A percentile compares a stretch with the other conserved stretches of the same genome.
Conservation (phyloP, 2,797 vertebrate genomes). For the Oreortyx pictus region DNA sequence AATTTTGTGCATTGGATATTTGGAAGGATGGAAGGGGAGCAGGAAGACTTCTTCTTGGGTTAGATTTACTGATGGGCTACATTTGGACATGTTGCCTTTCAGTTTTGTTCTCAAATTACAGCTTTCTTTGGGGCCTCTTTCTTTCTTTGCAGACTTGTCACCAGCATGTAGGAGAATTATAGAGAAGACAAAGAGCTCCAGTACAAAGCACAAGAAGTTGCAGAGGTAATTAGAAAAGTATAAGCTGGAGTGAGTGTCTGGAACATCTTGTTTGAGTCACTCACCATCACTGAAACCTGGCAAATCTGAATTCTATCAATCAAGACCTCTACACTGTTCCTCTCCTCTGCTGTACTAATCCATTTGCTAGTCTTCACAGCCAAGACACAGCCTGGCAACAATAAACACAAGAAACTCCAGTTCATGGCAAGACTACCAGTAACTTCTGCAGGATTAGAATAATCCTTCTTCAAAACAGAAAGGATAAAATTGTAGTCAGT, state of each 20-base stretch:
- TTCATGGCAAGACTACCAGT: background rate
- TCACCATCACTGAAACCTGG: background rate
- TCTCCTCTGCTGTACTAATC: background rate
- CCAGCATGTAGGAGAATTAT: background rate
- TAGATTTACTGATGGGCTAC: background rate
- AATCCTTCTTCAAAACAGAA: background rate
- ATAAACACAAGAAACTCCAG: background rate
- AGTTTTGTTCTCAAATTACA: background rate
- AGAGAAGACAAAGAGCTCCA: background rate
- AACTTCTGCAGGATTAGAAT: background rate
- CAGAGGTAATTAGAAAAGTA: background rate
- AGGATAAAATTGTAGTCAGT: background rate
- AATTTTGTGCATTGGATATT: background rate
- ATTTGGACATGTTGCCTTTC: background rate
- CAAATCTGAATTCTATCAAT: background rate
- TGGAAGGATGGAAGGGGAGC: background rate
- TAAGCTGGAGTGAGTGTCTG: background rate
- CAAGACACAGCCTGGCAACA: accelerated
- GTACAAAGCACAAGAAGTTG: background rate
- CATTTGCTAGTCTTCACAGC: background rate
- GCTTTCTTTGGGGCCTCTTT: background rate
- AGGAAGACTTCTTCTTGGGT: background rate
- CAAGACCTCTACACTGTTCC: background rate
- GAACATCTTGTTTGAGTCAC: background rate
- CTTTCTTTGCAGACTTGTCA: background rate